Base-by-base conservation (phyloP, 2,113 vertebrate genomes). In the Noctilio leporinus region DNA sequence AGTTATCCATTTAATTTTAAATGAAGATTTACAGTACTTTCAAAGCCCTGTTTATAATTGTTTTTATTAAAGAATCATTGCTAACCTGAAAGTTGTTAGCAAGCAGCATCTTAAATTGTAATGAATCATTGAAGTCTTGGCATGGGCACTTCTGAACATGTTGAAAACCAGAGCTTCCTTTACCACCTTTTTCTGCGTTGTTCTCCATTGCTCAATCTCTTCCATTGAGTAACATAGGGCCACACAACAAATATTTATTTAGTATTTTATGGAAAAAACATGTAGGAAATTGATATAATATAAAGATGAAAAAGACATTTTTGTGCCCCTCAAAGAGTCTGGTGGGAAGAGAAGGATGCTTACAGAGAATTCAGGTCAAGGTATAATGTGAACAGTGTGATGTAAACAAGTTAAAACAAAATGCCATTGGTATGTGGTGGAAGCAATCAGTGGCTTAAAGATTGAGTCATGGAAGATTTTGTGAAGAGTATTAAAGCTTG, bases 1-100 rank as follows among this genome's bases (percentile, higher is more conserved):
- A 82, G 43, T 43, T 88, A 30, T 35, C 59, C 16, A 33, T 92
- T 96, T 76, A 76, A 62, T 76, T 93, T 87, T 47, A 86, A 91
- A 49, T 49, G 35, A 95, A 95, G 84, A 76, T 43, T 80, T 78
- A 90, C 95, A 85, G 5, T 17, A 33, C 87, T 69, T 94, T 70
- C 89, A 89, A 94, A 70, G 22, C 17, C 35, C 16, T 80, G 12
- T 80, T 89, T 92, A 72, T 14, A 81, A n/a, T 28, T 94, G 43
- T 49, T 94, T 91, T 53, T 57, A 30, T 40, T 84, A 84, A n/a
- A 67, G 19, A 92, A 45, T 78, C 55, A 28, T 22, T 89, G 85
- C 15, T 59, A 76, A 55, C 69, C 53, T 43, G 55, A 93, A 73
- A 82, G 65, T 73, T 84, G 11, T 5, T 49, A 33, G 47, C 22